These are phyloP conservation scores for Indri indri DNA, from an alignment of 2,113 vertebrate species.

Conservation along the genomic window DNA sequence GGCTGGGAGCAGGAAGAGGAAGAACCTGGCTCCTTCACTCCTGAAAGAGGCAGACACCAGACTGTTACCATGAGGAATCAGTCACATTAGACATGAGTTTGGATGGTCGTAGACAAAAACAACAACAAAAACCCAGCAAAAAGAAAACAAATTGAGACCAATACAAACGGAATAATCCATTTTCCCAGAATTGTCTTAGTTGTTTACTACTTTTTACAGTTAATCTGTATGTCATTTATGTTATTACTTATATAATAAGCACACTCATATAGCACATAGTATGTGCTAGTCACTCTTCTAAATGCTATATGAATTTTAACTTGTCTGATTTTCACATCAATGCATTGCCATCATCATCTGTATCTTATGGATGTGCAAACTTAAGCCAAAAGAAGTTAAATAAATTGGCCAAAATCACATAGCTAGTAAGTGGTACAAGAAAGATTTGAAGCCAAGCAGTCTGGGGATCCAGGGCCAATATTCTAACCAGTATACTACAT, in stretches of 20 bases:
- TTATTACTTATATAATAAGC: neutral
- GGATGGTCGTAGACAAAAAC: neutral
- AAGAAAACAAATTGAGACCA: neutral
- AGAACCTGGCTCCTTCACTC: neutral
- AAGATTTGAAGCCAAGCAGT: neutral
- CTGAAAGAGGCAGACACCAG: neutral
- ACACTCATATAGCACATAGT: neutral
- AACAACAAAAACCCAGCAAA: neutral
- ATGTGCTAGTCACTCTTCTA: neutral
- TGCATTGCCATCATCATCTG: neutral
- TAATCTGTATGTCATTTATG: neutral
- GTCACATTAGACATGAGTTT: neutral
- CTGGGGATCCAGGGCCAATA: neutral
- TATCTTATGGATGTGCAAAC: neutral
- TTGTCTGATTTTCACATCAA: neutral
- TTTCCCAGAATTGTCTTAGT: neutral
- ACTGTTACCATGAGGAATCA: neutral
- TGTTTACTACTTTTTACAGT: neutral
- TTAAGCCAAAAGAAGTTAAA: neutral
- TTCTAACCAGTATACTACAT: neutral
- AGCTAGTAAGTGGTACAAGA: neutral
- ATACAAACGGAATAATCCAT: neutral
- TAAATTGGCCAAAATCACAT: neutral
- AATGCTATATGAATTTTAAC: neutral
- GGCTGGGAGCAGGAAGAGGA: neutral